Base-by-base conservation (phyloP, 2,888 invertebrate species). In the Neoitamus cyanurus region DNA sequence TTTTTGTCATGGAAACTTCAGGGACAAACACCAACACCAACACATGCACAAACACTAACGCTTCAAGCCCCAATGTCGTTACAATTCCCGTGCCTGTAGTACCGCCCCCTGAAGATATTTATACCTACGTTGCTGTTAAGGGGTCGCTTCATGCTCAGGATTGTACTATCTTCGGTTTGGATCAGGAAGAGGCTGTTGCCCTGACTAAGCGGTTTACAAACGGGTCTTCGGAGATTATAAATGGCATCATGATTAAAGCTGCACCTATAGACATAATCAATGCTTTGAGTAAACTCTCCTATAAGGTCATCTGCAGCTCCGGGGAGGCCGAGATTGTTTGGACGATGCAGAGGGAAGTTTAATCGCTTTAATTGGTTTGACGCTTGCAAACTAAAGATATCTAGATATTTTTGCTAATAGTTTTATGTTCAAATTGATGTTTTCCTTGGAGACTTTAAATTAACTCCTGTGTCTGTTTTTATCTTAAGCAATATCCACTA, bases 261-360 rank as follows among this genome's bases (percentile, higher is more conserved):
- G 92, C 94, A 88, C 95, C 96, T 31, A 90, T 96, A 87, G 91
- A 93, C 87, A 93, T 95, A 87, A 93, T 97, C 83, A 97, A 97
- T 90, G 93, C 95, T 58, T 91, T 97, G 87, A 94, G 95, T 84
- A 94, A 95, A 90, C 92, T 96, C 87, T 96, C 96, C 84, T 97
- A 96, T 90, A 94, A 94, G 89, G 94, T 97, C 72, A 92, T 96
- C 86, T 94, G 94, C 88, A 95, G 94, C 90, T 95, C 96, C 86
- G 96, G 96, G 15, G 96, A 96, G 89, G 92, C 95, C 28, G 96
- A 96, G 92, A 94, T 95, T 88, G 94, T 95, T 87, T 97, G 96
- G 96, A 97, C 96, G 72, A 92, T 97, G 92, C 95, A 95, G 89
- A 94, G 96, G 88, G 96, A 96, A 90, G 90, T 94, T 88, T 75